A percentile compares a stretch with the other conserved stretches of the same genome.
Evolutionary conservation across 2,113 vertebrate genomes (phyloP).

Genomic region (Sigmodon hispidus): DNA sequence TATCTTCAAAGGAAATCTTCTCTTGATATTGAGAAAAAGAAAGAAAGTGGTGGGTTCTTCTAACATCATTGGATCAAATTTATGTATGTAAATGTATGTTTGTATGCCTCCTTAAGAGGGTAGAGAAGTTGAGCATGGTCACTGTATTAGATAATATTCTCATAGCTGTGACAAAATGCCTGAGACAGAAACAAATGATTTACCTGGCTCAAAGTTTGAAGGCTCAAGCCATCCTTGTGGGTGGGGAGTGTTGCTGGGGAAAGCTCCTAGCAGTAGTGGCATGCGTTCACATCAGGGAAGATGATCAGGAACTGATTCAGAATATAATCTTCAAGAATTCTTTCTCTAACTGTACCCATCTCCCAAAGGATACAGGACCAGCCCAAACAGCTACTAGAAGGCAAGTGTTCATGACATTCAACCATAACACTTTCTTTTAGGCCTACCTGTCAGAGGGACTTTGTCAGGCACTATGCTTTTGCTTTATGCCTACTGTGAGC

Average conservation of each 20-base stretch:
- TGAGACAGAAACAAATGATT: background rate
- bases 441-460: background rate
- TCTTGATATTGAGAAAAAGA: background rate
- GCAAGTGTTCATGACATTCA: too few species aligned
- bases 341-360: background rate
- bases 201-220: background rate
- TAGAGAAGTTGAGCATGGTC: background rate
- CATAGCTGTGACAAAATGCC: background rate
- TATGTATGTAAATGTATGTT: background rate
- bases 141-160: background rate
- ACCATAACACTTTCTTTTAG: background rate
- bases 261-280: background rate
- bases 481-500: background rate
- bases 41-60: background rate
- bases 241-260: too few species aligned
- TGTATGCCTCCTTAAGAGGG: background rate
- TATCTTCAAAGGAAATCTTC: background rate
- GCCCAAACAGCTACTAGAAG: background rate
- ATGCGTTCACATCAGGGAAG: background rate
- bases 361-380: background rate
- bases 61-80: background rate
- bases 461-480: too few species aligned
- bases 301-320: too few species aligned
- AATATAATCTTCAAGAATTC: background rate
- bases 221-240: background rate